phyloP scores from a whole-genome alignment of 2,113 vertebrate genomes.

The Toxotes jaculatrix region DNA sequence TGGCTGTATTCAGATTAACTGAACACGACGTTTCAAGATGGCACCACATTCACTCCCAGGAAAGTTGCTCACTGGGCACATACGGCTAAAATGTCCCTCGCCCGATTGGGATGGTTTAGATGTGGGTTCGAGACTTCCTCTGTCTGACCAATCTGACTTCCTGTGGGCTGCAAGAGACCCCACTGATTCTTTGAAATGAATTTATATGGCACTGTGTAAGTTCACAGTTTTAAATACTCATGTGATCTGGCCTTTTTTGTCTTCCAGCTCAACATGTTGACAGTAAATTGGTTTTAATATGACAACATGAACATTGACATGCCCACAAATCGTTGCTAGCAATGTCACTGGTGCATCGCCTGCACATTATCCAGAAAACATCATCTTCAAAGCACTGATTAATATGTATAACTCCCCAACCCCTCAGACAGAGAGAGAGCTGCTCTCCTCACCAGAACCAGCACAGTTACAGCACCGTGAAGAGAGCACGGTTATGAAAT shows the following conservation, averaged over 20 bases:
- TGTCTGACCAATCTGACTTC: not conserved
- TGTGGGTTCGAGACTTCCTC: not conserved
- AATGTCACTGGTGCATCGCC: conserved; percentile 38
- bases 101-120: too few relatives aligned
- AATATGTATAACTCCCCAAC: conserved; percentile 54
- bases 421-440: conserved; percentile 26
- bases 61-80: not conserved
- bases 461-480: conserved; percentile 46
- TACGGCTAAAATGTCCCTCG: not conserved
- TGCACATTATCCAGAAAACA: conserved; percentile 53
- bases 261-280: not conserved
- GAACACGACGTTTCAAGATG: not conserved
- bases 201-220: not conserved
- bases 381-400: conserved; percentile 60
- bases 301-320: conserved; percentile 56
- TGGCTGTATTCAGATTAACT: not conserved
- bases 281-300: conserved; percentile 38
- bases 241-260: not conserved
- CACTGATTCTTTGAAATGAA: too few relatives aligned
- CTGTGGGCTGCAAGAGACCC: too few relatives aligned
- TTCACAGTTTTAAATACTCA: not conserved
- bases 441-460: conserved; percentile 20
- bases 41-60: not conserved
- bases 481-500: conserved; percentile 68
- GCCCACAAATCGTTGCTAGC: conserved; percentile 27